Evolutionary conservation across 2,797 vertebrate species (phyloP), one percentile per base, ranked within the genome.

Genomic region (Siniperca undulata): DNA sequence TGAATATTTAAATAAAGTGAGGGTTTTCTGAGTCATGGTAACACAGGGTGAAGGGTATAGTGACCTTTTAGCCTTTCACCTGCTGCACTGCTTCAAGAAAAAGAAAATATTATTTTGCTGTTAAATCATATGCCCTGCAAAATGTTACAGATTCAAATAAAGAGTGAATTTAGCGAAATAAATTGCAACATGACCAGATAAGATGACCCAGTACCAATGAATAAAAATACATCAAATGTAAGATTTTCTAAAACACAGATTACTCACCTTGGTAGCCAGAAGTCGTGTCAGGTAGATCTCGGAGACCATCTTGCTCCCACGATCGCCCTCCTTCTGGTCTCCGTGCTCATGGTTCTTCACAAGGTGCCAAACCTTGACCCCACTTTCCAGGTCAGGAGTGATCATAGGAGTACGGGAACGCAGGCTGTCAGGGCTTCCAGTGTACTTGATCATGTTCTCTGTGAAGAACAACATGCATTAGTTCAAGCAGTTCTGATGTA

Each of bases 361-460:
- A 92, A 99, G 91, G 83, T 99, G 98, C 98, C 98, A 99, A 88
- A 98, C 96, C 91, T 99, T 99, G 70, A 99, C 97, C 2, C 98
- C 98, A 0, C 97, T 99, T 86, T 99, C 98, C 83, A 98, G 94
- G 94, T 99, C 98, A 0, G 98, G 98, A 0, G 98, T 99, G 94
- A 99, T 99, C 98, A 99, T 99, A 40, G 98, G 98, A 0, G 98
- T 97, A 72, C 98, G 97, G 0, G 99, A 99, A 5, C 99, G 98
- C 86, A 99, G 96, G 89, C 98, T 99, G 93, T 99, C 99, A 0
- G 99, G 99, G 84, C 99, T 99, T 70, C 99, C 99, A 0, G 99
- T 98, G 94, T 99, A 99, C 81, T 97, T 97, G 92, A 99, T 99
- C 97, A 99, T 99, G 89, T 99, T 99, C 82, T 99, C 99, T 99